A percentile compares a stretch with the other conserved stretches of the same genome.
phyloP scores from a whole-genome alignment of 1,140 invertebrate species.

The Temnothorax nylanderi region DNA sequence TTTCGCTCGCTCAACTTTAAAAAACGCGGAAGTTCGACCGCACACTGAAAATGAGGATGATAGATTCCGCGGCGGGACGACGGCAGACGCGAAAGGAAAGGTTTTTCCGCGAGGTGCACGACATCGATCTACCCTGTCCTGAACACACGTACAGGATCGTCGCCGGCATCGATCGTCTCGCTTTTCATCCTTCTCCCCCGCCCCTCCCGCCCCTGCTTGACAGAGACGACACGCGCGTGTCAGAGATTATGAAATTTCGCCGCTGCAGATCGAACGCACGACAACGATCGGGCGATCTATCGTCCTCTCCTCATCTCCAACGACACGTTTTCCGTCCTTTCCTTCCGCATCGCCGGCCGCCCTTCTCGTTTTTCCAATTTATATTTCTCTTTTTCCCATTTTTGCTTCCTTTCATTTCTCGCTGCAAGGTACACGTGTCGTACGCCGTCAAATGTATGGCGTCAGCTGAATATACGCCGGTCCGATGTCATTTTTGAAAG shows the following conservation, averaged over 20 bases:
- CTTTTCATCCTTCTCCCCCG: constrained; percentile 34
- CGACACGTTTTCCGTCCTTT: constrained; percentile 43
- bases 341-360: constrained; percentile 37
- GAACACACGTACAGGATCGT: constrained; percentile 6
- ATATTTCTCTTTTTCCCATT: neutral
- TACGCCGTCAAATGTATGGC: constrained; percentile 49
- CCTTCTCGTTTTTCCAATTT: constrained; percentile 60
- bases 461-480: constrained; percentile 53
- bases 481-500: constrained; percentile 42
- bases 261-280: constrained; percentile 67
- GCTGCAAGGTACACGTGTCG: constrained; percentile 44
- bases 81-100: neutral
- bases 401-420: constrained; percentile 38
- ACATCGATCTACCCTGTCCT: constrained; percentile 45
- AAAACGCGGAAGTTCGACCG: constrained; percentile 20
- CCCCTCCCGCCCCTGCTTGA: neutral
- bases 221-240: constrained; percentile 38
- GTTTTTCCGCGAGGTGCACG: constrained; percentile 8
- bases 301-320: constrained; percentile 21
- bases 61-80: constrained; percentile 16
- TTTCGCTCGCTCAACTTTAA: constrained; percentile 21
- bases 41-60: constrained; percentile 23
- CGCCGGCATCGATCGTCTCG: constrained; percentile 40
- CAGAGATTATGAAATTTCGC: constrained; percentile 70
- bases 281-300: constrained; percentile 56